Percentiles rank a stretch among this genome's conserved stretches.
Conservation (phyloP, 2,888 invertebrate species). For the Sialis fuliginosa region DNA sequence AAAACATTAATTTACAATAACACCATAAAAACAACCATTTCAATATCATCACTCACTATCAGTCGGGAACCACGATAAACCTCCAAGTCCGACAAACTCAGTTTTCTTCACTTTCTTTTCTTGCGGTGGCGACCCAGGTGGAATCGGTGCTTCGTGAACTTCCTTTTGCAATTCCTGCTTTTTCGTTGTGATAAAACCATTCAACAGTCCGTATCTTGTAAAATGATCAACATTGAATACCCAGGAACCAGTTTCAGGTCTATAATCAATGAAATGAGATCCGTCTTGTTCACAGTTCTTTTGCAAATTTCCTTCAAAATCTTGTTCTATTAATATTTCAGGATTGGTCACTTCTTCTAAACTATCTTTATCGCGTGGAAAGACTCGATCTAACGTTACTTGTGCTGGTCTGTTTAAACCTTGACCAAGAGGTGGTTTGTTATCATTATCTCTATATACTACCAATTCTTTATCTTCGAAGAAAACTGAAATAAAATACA, state of each 20-base stretch:
- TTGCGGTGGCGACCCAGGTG: not conserved
- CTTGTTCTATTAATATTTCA: constrained; percentile 56
- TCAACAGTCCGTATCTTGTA: constrained; percentile 62
- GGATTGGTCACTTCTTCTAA: constrained; percentile 64
- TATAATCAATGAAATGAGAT: constrained; percentile 84
- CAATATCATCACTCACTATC: not conserved
- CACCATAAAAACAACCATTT: not conserved
- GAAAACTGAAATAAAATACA: constrained; percentile 40
- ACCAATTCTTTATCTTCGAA: constrained; percentile 89
- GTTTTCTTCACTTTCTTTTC: not conserved
- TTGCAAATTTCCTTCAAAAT: constrained; percentile 72
- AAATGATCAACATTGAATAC: constrained; percentile 91
- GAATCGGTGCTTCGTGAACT: not conserved
- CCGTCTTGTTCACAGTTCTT: constrained; percentile 71
- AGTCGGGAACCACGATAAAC: too few relatives aligned
- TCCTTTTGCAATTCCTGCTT: too few relatives aligned
- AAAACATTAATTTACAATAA: too few relatives aligned
- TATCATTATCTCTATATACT: constrained; percentile 79
- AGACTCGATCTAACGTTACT: constrained; percentile 83
- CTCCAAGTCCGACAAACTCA: not conserved
- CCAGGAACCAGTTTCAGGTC: constrained; percentile 94
- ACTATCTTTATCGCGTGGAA: constrained; percentile 78
- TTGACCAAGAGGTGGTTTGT: constrained; percentile 73
- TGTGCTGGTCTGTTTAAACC: constrained; percentile 84
- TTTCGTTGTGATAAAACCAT: not conserved